Evolutionary conservation across 2,797 vertebrate genomes (phyloP).

Genomic region (Sylvia borin): DNA sequence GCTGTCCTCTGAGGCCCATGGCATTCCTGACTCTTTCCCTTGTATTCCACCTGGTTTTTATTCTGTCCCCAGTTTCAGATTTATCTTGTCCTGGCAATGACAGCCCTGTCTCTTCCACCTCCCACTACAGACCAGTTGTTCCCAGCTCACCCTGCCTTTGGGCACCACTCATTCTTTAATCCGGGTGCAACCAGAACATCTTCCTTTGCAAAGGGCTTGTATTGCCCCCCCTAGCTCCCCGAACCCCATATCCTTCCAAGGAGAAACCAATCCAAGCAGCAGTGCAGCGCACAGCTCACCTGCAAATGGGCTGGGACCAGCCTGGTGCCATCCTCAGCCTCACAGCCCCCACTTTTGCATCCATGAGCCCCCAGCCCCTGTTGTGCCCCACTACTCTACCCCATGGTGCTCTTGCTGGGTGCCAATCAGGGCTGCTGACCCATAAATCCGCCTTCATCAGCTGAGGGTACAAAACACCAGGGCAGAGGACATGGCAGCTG

Average conservation of each 20-base stretch:
- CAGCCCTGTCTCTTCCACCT: not conserved
- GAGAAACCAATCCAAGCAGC: not conserved
- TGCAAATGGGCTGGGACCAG: fast-evolving
- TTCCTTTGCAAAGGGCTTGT: fast-evolving
- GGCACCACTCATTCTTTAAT: not conserved
- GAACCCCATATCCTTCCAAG: not conserved
- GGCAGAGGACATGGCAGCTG: fast-evolving
- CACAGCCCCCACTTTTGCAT: fast-evolving
- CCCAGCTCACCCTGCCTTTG: not conserved
- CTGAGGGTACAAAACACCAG: not conserved
- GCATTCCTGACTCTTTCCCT: not conserved
- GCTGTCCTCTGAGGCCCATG: not conserved
- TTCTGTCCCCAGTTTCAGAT: not conserved
- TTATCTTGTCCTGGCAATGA: not conserved
- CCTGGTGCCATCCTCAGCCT: not conserved
- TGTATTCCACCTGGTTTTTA: fast-evolving
- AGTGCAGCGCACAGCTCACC: not conserved
- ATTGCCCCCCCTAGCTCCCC: too few species aligned
- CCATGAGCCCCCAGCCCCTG: not conserved
- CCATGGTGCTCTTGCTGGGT: not conserved
- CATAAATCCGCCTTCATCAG: not conserved
- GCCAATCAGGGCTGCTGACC: fast-evolving
- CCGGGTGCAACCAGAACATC: not conserved
- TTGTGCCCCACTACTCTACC: not conserved
- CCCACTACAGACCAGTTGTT: not conserved